These are phyloP conservation scores for Dermolepida albohirtum DNA, from an alignment of 2,888 invertebrate genomes.

Conservation along the genomic window DNA sequence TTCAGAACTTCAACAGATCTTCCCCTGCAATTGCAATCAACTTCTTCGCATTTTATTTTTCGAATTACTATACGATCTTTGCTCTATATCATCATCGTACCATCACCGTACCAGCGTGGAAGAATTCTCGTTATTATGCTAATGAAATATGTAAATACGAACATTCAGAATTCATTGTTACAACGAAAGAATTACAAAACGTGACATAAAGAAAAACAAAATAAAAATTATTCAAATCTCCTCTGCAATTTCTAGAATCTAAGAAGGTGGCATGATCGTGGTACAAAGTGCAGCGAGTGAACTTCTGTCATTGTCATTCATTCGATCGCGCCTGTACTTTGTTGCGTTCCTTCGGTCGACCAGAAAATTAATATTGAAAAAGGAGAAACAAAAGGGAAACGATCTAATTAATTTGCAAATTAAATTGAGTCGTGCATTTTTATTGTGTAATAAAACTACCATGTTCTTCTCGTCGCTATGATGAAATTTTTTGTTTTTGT, in stretches of 20 bases:
- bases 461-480: neutral
- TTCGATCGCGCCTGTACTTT: neutral
- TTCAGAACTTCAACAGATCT: no score
- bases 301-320: no score
- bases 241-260: neutral
- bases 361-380: constrained; percentile 18
- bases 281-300: constrained; percentile 27
- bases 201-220: constrained; percentile 1
- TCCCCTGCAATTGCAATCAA: no score
- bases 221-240: constrained; percentile 2
- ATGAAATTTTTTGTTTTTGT: constrained; percentile 35
- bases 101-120: neutral
- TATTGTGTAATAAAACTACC: neutral
- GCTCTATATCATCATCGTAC: no score
- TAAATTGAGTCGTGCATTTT: constrained; percentile 7
- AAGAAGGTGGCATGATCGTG: constrained; percentile 9
- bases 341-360: neutral
- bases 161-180: constrained; percentile 11
- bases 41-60: no score
- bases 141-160: constrained; percentile 20
- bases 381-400: no score
- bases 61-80: no score
- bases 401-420: constrained; percentile 10
- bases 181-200: neutral
- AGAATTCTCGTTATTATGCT: constrained; percentile 22